Conservation (phyloP, 2,888 invertebrate species). For the Cephus nigrinus region DNA sequence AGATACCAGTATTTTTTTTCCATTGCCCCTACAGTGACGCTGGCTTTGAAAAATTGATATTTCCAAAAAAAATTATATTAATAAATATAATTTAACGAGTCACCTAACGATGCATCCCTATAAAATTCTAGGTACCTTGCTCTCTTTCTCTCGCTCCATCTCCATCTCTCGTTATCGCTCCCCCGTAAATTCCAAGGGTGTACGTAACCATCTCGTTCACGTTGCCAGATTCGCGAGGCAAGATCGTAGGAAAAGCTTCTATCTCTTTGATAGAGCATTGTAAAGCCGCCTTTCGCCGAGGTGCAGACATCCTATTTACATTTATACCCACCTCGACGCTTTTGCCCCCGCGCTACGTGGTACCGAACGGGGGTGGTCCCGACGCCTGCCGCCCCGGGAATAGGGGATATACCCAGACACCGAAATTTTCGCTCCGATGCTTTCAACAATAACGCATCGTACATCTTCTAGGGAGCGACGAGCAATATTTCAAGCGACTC, state of each 20-base stretch:
- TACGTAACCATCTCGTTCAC: neutral
- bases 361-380: constrained; percentile 15
- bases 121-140: neutral
- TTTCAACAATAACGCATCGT: constrained; percentile 63
- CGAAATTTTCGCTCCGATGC: constrained; percentile 62
- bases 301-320: constrained; percentile 59
- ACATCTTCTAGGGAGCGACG: constrained; percentile 60
- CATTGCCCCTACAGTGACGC: neutral
- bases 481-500: constrained; percentile 61
- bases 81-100: neutral
- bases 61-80: neutral
- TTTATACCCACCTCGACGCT: constrained; percentile 48
- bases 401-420: constrained; percentile 56
- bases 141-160: neutral
- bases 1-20: neutral
- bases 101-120: too few species aligned
- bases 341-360: constrained; percentile 9
- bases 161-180: neutral
- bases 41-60: neutral
- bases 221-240: neutral
- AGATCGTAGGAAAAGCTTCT: constrained; percentile 3
- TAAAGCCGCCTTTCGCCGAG: constrained; percentile 52
- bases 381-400: constrained; percentile 18
- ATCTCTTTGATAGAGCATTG: constrained; percentile 52
- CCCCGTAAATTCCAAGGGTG: neutral